A percentile compares a stretch with the other conserved stretches of the same genome.
Evolutionary conservation across 2,113 vertebrate genomes (phyloP).

Genomic region (Aleadryas rufinucha): DNA sequence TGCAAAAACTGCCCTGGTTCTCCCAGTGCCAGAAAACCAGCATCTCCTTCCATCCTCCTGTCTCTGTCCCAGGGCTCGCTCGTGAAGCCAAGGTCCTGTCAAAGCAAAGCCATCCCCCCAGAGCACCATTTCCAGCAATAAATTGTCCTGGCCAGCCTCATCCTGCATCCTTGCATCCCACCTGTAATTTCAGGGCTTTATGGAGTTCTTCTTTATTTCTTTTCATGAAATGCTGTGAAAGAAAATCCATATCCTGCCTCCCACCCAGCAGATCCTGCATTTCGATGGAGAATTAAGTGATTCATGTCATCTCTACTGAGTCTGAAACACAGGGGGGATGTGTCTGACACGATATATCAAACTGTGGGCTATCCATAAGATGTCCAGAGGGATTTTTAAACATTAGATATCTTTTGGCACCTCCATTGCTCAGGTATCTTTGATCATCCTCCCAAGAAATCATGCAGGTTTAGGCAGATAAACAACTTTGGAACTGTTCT

Average conservation of each 20-base stretch:
- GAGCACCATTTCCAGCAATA: background rate
- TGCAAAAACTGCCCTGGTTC: background rate
- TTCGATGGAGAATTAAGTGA: constrained; percentile 41
- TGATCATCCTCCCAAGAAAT: background rate
- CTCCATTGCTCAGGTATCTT: background rate
- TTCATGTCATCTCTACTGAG: background rate
- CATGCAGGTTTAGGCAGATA: background rate
- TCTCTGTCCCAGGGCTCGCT: background rate
- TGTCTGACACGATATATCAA: constrained; percentile 8
- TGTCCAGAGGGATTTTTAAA: background rate
- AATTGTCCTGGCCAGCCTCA: background rate
- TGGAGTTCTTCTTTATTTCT: background rate
- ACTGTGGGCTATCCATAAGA: background rate
- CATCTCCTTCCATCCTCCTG: background rate
- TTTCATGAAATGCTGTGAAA: constrained; percentile 29
- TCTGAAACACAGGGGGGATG: background rate
- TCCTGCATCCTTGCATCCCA: background rate
- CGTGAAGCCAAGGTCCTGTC: background rate
- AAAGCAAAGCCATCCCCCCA: background rate
- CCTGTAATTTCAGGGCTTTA: background rate
- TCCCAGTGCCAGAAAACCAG: background rate
- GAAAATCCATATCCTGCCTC: constrained; percentile 46
- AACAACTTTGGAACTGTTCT: background rate
- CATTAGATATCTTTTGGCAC: background rate
- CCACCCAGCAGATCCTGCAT: constrained; percentile 5